A percentile compares a stretch with the other conserved stretches of the same genome.
These are phyloP conservation scores for Emmelina monodactyla DNA, from an alignment of 2,888 invertebrate species.

Conservation along the genomic window DNA sequence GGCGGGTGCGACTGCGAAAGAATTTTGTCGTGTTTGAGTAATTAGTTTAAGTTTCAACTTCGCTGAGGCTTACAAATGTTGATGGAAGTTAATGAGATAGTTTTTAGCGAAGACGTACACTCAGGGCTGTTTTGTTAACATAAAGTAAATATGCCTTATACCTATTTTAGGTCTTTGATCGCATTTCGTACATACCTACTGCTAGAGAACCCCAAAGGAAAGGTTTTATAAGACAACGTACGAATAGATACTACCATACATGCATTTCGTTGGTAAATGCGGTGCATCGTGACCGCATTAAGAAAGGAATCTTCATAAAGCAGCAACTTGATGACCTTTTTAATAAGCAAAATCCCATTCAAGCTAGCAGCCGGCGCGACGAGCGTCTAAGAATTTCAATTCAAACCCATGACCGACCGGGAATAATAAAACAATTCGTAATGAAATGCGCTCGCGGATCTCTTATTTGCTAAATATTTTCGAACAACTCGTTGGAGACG, in stretches of 20 bases:
- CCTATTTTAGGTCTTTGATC: too few species aligned
- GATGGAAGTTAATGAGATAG: too few species aligned
- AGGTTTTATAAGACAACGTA: too few species aligned
- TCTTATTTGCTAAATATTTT: constrained; percentile 26
- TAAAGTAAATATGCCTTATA: too few species aligned
- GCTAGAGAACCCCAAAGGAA: too few species aligned
- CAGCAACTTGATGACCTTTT: constrained; percentile 22
- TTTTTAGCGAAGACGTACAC: too few species aligned
- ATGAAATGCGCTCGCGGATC: constrained; percentile 24
- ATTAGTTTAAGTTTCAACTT: constrained; percentile 64
- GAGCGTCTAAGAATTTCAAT: constrained; percentile 21
- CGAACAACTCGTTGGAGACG: constrained; percentile 16
- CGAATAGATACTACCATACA: too few species aligned
- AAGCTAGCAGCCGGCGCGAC: constrained; percentile 16
- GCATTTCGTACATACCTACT: too few species aligned
- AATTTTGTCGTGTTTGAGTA: constrained; percentile 41
- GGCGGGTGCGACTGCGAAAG: constrained; percentile 42
- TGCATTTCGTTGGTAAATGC: too few species aligned
- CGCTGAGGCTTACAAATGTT: too few species aligned
- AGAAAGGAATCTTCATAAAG: constrained; percentile 24
- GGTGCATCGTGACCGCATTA: constrained; percentile 18
- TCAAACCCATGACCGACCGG: constrained; percentile 19
- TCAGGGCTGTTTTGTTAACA: too few species aligned
- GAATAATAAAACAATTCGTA: constrained; percentile 28
- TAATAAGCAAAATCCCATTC: constrained; percentile 24